phyloP scores from a whole-genome alignment of 53 echinoderm and acorn worm species.

The Temnopleurus reevesii region DNA sequence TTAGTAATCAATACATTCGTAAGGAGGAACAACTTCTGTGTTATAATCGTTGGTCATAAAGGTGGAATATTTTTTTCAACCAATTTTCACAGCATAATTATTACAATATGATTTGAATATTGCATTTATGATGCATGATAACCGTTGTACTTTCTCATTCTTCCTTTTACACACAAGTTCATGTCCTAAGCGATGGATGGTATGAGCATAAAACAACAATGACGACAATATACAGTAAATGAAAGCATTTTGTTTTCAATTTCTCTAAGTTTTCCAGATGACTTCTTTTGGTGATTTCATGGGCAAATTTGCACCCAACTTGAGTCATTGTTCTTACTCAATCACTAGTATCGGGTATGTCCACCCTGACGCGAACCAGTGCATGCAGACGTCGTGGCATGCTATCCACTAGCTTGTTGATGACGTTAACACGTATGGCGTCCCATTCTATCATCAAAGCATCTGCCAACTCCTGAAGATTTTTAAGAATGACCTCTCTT shows the following conservation, averaged over 20 bases:
- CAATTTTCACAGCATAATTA: not conserved
- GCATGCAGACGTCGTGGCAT: slow-evolving; percentile 33
- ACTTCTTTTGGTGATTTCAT: not conserved
- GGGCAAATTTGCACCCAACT: not conserved
- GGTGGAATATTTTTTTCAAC: slow-evolving; percentile 18
- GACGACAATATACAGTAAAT: not conserved
- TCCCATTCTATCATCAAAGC: slow-evolving; percentile 40
- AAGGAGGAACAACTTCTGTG: too few relatives aligned
- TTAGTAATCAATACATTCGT: too few relatives aligned
- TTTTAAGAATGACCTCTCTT: slow-evolving; percentile 10
- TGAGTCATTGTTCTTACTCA: not conserved
- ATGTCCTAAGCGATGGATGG: not conserved
- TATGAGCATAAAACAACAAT: not conserved
- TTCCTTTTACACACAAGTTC: not conserved
- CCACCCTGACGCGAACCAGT: slow-evolving; percentile 16
- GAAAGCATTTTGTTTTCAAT: not conserved
- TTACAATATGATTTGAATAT: not conserved
- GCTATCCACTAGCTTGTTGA: slow-evolving; percentile 41
- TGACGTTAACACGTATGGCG: slow-evolving; percentile 4
- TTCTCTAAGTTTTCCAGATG: not conserved
- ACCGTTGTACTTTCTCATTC: slow-evolving; percentile 1
- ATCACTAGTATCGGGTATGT: slow-evolving; percentile 18
- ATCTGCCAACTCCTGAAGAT: slow-evolving; percentile 25
- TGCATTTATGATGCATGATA: too few relatives aligned
- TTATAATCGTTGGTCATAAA: slow-evolving; percentile 35